Percentiles rank a stretch among this genome's conserved stretches.
Conservation (phyloP, 2,888 invertebrate genomes). For the Listrodromus nycthemerus region DNA sequence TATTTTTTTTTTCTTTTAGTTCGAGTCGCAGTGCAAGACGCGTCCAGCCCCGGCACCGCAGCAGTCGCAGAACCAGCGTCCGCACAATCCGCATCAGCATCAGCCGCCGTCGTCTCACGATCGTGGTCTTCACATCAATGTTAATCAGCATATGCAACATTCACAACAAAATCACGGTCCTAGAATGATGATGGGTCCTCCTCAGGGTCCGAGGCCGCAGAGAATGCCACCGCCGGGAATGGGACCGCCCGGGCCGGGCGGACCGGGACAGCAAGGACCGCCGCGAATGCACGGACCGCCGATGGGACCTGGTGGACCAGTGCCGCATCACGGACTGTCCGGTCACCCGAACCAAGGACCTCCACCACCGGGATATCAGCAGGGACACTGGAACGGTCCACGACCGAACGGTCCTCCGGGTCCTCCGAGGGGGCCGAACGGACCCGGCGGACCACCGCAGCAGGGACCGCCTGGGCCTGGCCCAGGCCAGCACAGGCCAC, state of each 20-base stretch:
- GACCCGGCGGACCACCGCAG: conserved; percentile 87
- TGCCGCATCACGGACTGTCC: conserved; percentile 86
- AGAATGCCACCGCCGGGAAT: conserved; percentile 84
- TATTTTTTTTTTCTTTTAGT: conserved; percentile 84
- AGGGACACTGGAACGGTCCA: conserved; percentile 87
- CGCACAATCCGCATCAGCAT: conserved; percentile 86
- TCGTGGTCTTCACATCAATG: conserved; percentile 86
- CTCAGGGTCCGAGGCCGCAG: conserved; percentile 83
- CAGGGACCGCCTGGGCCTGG: conserved; percentile 86
- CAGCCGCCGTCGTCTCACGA: conserved; percentile 85
- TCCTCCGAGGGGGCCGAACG: conserved; percentile 85
- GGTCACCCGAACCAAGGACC: conserved; percentile 86
- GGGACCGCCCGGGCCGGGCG: conserved; percentile 86
- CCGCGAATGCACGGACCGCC: conserved; percentile 86
- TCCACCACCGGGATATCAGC: conserved; percentile 87
- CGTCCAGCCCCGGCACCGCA: conserved; percentile 92
- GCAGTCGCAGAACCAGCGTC: conserved; percentile 86
- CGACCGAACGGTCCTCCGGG: conserved; percentile 86
- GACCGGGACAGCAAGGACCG: conserved; percentile 85
- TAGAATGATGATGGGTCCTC: conserved; percentile 87
- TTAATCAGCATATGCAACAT: conserved; percentile 85
- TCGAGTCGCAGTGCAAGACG: conserved; percentile 97
- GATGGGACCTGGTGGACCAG: conserved; percentile 86
- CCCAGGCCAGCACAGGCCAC: conserved; percentile 86
- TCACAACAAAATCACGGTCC: conserved; percentile 86